Evolutionary conservation across 2,113 vertebrate genomes (phyloP), one percentile per base, ranked within the genome.

Genomic region (Calyptommatus sinebrachiatus): DNA sequence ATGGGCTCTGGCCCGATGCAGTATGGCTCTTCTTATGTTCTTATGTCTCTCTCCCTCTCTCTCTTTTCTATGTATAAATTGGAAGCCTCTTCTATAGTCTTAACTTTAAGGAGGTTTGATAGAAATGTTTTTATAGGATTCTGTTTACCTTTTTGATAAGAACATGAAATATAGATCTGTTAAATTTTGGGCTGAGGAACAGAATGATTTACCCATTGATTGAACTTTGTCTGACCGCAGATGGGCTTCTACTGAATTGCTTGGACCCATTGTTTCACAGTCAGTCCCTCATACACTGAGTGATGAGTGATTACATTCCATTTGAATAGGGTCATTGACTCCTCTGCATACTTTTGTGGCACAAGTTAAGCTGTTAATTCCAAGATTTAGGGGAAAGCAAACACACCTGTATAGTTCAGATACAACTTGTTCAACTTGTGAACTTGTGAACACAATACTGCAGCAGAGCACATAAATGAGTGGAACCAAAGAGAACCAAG

Each of bases 281-380:
- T 20, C 50, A 28, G 22, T 1, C 24, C 74, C 26, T 5, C 0
- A 26, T 66, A 60, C 22, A 67, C n/a, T 57, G 61, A 7, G 67
- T 83, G 77, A 76, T 50, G 72, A 63, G 53, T 84, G 50, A 60
- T 72, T 46, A n/a, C 77, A 74, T 80, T 80, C 83, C 73, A 35
- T 16, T n/a, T 3, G 20, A 53, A 16, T 76, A 50, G 48, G 35
- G 73, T 70, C 77, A 31, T 11, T 60, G 8, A 4, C 14, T 4
- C 61, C 48, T 45, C 60, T 46, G 73, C 22, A n/a, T 31, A 8
- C 71, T 28, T 61, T 0, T 1, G 0, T 62, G 29, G 1, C 24
- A 31, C 68, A 1, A 8, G 5, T 62, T 35, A 65, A 71, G 22
- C 12, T 24, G 65, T 62, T 29, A 0, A 60, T 77, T 70, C 71